Evolutionary conservation across 1,140 invertebrate genomes (phyloP).

Genomic region (Phymastichus coffea): DNA sequence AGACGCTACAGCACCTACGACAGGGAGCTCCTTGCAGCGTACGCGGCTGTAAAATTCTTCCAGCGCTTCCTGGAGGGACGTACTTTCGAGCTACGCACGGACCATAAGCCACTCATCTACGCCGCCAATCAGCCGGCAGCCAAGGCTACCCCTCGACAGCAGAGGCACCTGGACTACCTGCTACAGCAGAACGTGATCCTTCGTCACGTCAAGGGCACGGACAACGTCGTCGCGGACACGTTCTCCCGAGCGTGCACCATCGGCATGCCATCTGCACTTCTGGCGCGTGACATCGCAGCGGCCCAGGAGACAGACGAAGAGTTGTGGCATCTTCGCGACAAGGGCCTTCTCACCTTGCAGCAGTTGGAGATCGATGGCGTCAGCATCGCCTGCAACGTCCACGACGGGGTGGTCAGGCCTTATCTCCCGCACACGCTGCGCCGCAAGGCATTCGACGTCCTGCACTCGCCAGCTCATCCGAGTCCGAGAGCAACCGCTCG

Average conservation of each 20-base stretch:
- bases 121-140: not conserved
- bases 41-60: not conserved
- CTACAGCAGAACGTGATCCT: not conserved
- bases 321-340: not conserved
- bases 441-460: too few species aligned
- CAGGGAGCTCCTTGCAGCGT: not conserved
- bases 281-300: not conserved
- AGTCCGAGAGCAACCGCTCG: not conserved
- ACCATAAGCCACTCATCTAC: not conserved
- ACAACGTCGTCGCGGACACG: not conserved
- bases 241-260: not conserved
- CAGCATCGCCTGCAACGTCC: not conserved
- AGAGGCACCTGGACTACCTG: not conserved
- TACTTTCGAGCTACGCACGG: not conserved
- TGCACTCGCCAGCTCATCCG: constrained; percentile 25
- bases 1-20: not conserved
- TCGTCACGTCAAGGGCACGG: not conserved
- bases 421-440: not conserved
- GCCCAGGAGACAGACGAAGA: not conserved
- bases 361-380: not conserved
- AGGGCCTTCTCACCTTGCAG: not conserved
- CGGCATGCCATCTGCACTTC: not conserved
- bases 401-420: not conserved
- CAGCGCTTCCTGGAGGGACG: not conserved
- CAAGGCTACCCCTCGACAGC: not conserved